Percentiles rank a stretch among this genome's conserved stretches.
These are phyloP conservation scores for Syngnathus scovelli DNA, from an alignment of 2,113 vertebrate species.

Conservation along the genomic window DNA sequence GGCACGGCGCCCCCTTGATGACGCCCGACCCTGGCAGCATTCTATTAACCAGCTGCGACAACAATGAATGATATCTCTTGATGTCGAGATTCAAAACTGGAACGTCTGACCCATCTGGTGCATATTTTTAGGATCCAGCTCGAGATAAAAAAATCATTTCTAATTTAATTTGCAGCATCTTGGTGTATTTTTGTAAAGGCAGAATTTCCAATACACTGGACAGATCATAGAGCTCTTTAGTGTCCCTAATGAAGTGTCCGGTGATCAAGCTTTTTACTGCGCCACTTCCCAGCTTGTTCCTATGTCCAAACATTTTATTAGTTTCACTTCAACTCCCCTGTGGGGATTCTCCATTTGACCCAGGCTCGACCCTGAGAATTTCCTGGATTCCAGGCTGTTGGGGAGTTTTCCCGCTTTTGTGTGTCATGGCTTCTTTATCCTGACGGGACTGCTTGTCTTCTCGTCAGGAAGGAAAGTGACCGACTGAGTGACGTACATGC, in stretches of 20 bases:
- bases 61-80: no score
- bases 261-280: background rate
- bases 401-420: constrained; percentile 35
- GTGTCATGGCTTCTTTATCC: constrained; percentile 15
- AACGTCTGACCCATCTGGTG: constrained; percentile 3
- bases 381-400: constrained; percentile 51
- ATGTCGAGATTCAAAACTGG: background rate
- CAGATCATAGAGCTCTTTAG: background rate
- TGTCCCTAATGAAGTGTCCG: background rate
- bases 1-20: constrained; percentile 6
- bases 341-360: constrained; percentile 39
- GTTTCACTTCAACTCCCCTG: constrained; percentile 28
- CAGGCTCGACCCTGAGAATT: constrained; percentile 50
- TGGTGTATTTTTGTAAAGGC: background rate
- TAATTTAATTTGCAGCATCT: constrained; percentile 13
- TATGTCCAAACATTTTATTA: constrained; percentile 2
- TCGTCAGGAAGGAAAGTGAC: constrained; percentile 36
- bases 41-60: constrained; percentile 10
- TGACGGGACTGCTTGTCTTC: constrained; percentile 19
- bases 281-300: background rate
- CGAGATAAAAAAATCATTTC: constrained; percentile 27
- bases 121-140: constrained; percentile 44
- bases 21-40: constrained; percentile 19
- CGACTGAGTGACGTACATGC: constrained; percentile 39
- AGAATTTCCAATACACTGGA: background rate